Conservation (phyloP, 53 echinoderm and acorn worm genomes). For the Holothuria scabra region DNA sequence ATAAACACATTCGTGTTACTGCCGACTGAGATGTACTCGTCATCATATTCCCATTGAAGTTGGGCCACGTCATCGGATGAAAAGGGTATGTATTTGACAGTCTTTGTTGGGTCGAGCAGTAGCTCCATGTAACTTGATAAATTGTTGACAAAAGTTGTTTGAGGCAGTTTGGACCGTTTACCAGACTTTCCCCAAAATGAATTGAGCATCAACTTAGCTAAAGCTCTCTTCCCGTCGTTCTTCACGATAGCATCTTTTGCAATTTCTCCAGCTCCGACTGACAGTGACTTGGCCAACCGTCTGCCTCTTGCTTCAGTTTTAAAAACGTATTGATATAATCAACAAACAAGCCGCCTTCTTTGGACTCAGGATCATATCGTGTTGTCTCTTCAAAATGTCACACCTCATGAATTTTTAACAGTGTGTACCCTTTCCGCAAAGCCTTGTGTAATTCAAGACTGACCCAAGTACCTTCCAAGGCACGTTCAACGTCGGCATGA, state of each 20-base stretch:
- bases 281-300: conserved; percentile 73
- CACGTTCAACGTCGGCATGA: conserved; percentile 52
- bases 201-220: conserved; percentile 69
- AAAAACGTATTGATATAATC: conserved; percentile 67
- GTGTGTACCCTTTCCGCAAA: conserved; percentile 53
- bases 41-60: background rate
- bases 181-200: conserved; percentile 68
- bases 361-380: conserved; percentile 46
- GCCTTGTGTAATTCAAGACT: conserved; percentile 74
- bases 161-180: conserved; percentile 29
- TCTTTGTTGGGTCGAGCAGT: background rate
- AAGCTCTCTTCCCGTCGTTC: conserved; percentile 52
- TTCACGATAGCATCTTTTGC: conserved; percentile 32
- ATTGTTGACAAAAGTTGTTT: background rate
- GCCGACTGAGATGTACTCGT: background rate
- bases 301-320: conserved; percentile 71
- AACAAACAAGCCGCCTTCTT: conserved; percentile 61
- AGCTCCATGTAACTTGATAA: background rate
- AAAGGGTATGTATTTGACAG: background rate
- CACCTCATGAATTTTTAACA: conserved; percentile 28
- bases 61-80: background rate
- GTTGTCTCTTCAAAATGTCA: too few species aligned
- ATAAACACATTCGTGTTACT: conserved; percentile 13
- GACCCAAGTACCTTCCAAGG: conserved; percentile 68
- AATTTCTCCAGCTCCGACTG: background rate